Evolutionary conservation across 2,113 vertebrate genomes (phyloP), one percentile per base, ranked within the genome.

Genomic region (Lepisosteus osseus): DNA sequence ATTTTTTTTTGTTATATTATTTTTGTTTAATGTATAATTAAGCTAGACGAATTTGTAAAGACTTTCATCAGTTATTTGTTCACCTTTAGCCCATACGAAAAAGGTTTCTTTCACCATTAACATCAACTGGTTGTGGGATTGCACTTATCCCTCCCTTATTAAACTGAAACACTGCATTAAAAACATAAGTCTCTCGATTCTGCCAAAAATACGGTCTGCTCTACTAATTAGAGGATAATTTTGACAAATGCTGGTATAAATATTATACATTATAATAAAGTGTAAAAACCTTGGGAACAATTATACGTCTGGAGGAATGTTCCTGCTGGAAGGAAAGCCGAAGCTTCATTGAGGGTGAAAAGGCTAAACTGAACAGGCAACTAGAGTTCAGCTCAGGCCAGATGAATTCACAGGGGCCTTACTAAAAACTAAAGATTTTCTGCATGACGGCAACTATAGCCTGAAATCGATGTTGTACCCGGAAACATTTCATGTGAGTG

Each of bases 261-360:
- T 51, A 65, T 67, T 73, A 63, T 65, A 59, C 67, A 61, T 61
- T 67, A 73, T 68, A 68, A 73, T 68, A 68, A 73, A 7, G n/a
- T 59, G 14, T 54, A 17, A 73, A 71, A 71, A 63, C 55, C 65
- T 61, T 59, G 7, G 56, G 65, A 73, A 45, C 55, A 12, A 61
- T 73, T 17, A 61, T 54, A 61, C 68, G 68, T 67, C 72, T 57
- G 54, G 55, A 40, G 55, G 65, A 65, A 12, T 45, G 40, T 73
- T 73, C 63, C 56, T 15, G 40, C 43, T 61, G 55, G 65, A 68
- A 51, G 43, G 65, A 68, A 54, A 59, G 40, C 15, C 12, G 4
- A 7, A 59, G 57, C n/a, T n/a, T 59, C 14, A 13, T 47, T 41
- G 54, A 41, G 56, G 65, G 0, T 41, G 6, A 57, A 8, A 57